These are phyloP conservation scores for Hydropsyche tenuis DNA, from an alignment of 1,140 invertebrate genomes.

Conservation along the genomic window DNA sequence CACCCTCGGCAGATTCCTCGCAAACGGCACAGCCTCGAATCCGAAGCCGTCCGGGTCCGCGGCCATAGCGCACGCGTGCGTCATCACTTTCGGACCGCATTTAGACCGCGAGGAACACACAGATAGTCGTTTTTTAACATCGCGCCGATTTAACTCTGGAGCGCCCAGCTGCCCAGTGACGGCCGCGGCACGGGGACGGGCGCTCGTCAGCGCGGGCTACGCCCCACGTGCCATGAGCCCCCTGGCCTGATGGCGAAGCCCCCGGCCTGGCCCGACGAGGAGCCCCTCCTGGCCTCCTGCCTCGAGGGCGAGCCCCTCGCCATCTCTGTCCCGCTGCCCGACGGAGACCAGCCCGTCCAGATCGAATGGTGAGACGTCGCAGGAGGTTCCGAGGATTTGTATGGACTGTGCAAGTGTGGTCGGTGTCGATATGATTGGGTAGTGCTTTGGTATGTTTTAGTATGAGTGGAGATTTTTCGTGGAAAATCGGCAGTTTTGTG, in stretches of 20 bases:
- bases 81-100: slow-evolving; percentile 21
- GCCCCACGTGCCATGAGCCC: background rate
- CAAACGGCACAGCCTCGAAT: background rate
- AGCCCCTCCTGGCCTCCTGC: slow-evolving; percentile 23
- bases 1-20: too few relatives aligned
- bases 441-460: too few relatives aligned
- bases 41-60: background rate
- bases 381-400: too few relatives aligned
- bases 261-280: slow-evolving; percentile 18
- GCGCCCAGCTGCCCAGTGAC: slow-evolving; percentile 6
- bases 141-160: slow-evolving; percentile 20
- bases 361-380: slow-evolving; percentile 39
- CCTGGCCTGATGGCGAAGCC: slow-evolving; percentile 5
- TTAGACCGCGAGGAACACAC: slow-evolving; percentile 1
- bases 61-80: slow-evolving; percentile 18
- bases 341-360: slow-evolving; percentile 23
- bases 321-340: slow-evolving; percentile 30
- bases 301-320: slow-evolving; percentile 35
- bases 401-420: too few relatives aligned
- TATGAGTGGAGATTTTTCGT: too few relatives aligned
- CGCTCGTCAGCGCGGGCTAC: background rate
- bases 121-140: slow-evolving; percentile 11
- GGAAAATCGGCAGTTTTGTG: too few relatives aligned
- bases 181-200: slow-evolving; percentile 5
- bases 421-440: too few relatives aligned